Percentiles rank a stretch among this genome's conserved stretches.
phyloP scores from a whole-genome alignment of 2,888 invertebrate genomes.

The Ligdia adustata region DNA sequence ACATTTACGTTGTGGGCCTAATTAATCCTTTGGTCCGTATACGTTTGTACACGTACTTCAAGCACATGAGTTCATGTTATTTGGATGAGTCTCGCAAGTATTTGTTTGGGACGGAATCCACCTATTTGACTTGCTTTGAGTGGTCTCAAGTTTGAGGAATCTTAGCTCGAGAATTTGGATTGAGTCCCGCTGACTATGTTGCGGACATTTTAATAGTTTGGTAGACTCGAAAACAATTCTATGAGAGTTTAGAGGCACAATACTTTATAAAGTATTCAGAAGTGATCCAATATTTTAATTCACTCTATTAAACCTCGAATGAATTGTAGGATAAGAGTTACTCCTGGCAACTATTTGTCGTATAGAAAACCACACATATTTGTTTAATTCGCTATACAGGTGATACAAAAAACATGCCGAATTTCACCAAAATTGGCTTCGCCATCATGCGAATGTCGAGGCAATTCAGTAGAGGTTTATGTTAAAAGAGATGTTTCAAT shows the following conservation, averaged over 20 bases:
- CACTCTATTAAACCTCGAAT: no score
- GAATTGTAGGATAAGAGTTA: no score
- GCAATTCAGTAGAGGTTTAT: no score
- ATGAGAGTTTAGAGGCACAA: background rate
- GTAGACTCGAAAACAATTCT: background rate
- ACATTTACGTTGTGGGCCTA: slow-evolving; percentile 16
- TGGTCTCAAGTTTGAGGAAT: slow-evolving; percentile 24
- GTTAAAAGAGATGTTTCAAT: no score
- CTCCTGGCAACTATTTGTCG: no score
- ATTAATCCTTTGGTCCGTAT: slow-evolving; percentile 26
- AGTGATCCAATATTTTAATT: no score
- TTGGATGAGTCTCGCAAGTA: slow-evolving; percentile 21
- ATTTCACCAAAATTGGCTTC: no score
- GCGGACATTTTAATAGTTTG: slow-evolving; percentile 20
- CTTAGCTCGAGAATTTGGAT: slow-evolving; percentile 23
- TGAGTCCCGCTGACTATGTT: slow-evolving; percentile 17
- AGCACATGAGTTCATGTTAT: slow-evolving; percentile 7
- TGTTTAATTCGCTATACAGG: no score
- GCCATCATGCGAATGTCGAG: no score
- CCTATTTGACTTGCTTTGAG: slow-evolving; percentile 24
- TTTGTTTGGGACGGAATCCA: slow-evolving; percentile 29
- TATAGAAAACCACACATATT: no score
- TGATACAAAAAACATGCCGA: no score
- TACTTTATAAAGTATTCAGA: background rate
- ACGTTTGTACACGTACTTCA: slow-evolving; percentile 16